Evolutionary conservation across 1,140 invertebrate species (phyloP), one percentile per base, ranked within the genome.

Genomic region (Copidosoma floridanum): DNA sequence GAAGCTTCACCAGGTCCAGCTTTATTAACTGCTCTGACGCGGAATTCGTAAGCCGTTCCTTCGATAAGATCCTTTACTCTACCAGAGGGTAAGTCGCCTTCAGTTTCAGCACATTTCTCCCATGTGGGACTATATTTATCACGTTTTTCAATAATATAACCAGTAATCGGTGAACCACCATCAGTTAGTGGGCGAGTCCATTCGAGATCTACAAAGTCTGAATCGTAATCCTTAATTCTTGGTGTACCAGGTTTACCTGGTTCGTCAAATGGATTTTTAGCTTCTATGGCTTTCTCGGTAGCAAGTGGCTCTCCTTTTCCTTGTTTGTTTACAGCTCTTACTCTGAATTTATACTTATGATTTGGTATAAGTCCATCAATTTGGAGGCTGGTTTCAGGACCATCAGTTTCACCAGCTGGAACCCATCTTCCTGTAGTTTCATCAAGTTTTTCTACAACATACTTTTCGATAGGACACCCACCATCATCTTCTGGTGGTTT

Each of bases 191-290:
- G 97, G 64, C 88, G 84, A 47, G 85, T 85, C 96, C 97, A 99
- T 79, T 92, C 86, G n/a, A 99, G 83, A 69, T 97, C 91, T n/a
- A 97, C 95, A 69, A 92, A 95, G 77, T 97, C 90, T 62, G 83
- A 87, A 71, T 97, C 94, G 76, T 93, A 98, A 77, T 99, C 96
- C 59, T 85, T 86, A 68, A 99, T 89, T 63, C 89, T 87, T 3
- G 95, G 94, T 6, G 87, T 89, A 23, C 93, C 90, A n/a, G 94
- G 92, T 71, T 92, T 89, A 51, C 88, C 87, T 32, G 93, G 91
- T 53, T 88, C 84, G 76, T 93, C 94, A 80, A 92, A 99, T 44
- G 97, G 97, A 91, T 99, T 98, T 77, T 98, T 99, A 41, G 97
- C 97, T 78, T 97, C 89, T 64, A 92, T 94, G n/a, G 91, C 85